Conservation (phyloP, 2,797 vertebrate genomes). For the Cephalopachus bancanus region DNA sequence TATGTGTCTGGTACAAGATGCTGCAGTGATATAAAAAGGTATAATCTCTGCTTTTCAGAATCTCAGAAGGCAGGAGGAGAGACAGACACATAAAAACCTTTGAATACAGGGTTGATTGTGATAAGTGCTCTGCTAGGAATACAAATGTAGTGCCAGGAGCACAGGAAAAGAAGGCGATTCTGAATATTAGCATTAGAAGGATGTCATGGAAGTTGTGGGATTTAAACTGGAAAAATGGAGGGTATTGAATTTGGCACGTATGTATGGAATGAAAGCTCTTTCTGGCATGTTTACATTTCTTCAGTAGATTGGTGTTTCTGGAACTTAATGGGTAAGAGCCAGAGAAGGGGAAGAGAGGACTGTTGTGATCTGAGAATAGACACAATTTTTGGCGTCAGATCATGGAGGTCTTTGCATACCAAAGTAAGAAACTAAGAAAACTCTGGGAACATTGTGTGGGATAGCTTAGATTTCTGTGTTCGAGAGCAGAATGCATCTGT, state of each 20-base stretch:
- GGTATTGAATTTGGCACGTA: not conserved
- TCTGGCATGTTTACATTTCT: not conserved
- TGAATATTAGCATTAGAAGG: not conserved
- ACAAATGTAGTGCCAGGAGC: not conserved
- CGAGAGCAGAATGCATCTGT: not conserved
- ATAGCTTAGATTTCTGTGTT: not conserved
- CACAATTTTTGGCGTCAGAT: not conserved
- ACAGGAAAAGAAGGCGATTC: not conserved
- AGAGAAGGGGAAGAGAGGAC: not conserved
- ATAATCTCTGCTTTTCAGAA: constrained; percentile 26
- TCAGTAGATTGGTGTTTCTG: not conserved
- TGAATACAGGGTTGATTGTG: not conserved
- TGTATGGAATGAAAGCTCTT: not conserved
- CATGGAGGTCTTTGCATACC: constrained; percentile 26
- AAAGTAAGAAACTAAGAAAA: not conserved
- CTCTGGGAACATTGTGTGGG: not conserved
- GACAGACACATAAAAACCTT: constrained; percentile 38
- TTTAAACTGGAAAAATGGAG: not conserved
- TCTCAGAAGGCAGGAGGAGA: constrained; percentile 53
- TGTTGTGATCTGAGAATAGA: not conserved
- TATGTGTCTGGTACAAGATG: not conserved
- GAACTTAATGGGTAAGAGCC: not conserved
- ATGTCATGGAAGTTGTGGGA: not conserved
- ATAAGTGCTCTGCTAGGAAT: constrained; percentile 25
- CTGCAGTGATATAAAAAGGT: not conserved